Percentiles rank a stretch among this genome's conserved stretches.
Conservation (phyloP, 1,140 invertebrate species). For the Orius laevigatus region DNA sequence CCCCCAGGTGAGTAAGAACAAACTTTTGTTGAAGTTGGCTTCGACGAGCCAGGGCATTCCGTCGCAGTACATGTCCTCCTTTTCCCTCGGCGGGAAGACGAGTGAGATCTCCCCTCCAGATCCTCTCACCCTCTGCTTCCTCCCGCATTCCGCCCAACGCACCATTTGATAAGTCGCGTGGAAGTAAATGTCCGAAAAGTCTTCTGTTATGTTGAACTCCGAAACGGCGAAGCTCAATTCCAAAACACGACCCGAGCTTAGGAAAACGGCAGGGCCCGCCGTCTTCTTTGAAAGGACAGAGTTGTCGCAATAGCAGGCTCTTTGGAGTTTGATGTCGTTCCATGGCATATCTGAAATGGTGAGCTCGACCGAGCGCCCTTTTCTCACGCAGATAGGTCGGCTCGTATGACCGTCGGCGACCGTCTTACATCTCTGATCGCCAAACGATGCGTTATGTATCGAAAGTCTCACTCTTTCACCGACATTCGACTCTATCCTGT, state of each 20-base stretch:
- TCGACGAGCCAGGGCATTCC: constrained; percentile 63
- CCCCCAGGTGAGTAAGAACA: constrained; percentile 52
- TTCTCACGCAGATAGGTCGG: constrained; percentile 19
- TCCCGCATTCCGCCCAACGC: constrained; percentile 42
- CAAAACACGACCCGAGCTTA: constrained; percentile 41
- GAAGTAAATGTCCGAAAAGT: constrained; percentile 62
- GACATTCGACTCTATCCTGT: constrained; percentile 51
- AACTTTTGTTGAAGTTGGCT: constrained; percentile 51
- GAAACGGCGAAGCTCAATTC: constrained; percentile 50
- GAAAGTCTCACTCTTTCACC: constrained; percentile 44
- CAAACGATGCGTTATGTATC: constrained; percentile 53
- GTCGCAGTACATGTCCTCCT: constrained; percentile 37
- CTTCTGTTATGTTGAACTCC: constrained; percentile 62
- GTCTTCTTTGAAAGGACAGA: constrained; percentile 47
- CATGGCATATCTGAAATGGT: constrained; percentile 43
- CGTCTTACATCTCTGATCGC: constrained; percentile 35
- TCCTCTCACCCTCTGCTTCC: constrained; percentile 43
- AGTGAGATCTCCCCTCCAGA: constrained; percentile 54
- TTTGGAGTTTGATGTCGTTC: constrained; percentile 36
- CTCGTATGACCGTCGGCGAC: constrained; percentile 31
- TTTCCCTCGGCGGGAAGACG: constrained; percentile 28
- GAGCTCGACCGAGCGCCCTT: constrained; percentile 29
- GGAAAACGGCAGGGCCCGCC: constrained; percentile 44
- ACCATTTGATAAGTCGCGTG: constrained; percentile 50
- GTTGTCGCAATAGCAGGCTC: constrained; percentile 60